These are phyloP conservation scores for Enhydra lutris DNA, from an alignment of 2,113 vertebrate genomes.

Conservation along the genomic window DNA sequence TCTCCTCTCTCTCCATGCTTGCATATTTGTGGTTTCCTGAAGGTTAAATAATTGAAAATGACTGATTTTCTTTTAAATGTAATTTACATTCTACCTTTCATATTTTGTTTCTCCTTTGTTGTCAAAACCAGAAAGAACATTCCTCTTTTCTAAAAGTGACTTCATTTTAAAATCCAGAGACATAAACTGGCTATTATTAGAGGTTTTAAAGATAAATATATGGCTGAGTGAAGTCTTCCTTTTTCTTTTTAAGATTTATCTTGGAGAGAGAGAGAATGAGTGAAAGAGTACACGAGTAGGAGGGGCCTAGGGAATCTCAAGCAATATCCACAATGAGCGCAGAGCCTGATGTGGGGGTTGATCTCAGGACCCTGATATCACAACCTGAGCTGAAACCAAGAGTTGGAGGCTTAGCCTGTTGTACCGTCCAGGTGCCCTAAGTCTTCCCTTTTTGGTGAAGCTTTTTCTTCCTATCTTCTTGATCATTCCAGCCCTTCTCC, in stretches of 20 bases:
- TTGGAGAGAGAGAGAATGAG: not conserved
- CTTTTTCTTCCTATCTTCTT: not conserved
- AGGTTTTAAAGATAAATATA: not conserved
- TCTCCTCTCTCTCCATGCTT: not conserved
- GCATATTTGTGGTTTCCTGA: not conserved
- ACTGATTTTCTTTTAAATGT: not conserved
- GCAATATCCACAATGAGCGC: not conserved
- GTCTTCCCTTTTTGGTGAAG: not conserved
- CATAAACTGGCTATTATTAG: not conserved
- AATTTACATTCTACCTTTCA: not conserved
- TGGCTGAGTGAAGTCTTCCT: not conserved
- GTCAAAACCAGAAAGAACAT: not conserved
- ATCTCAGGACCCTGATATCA: not conserved
- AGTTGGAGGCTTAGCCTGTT: not conserved
- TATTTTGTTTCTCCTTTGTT: not conserved
- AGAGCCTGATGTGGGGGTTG: not conserved
- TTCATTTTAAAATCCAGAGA: conserved; percentile 13
- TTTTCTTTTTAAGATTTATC: not conserved
- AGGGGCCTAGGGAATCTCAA: not conserved
- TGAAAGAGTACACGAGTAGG: not conserved
- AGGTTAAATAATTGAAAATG: not conserved
- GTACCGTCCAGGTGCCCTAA: not conserved
- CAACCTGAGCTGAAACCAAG: not conserved
- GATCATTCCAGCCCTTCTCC: not conserved
- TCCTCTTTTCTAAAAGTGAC: not conserved